phyloP scores from a whole-genome alignment of 1,140 invertebrate genomes.

The Bombus vancouverensis region DNA sequence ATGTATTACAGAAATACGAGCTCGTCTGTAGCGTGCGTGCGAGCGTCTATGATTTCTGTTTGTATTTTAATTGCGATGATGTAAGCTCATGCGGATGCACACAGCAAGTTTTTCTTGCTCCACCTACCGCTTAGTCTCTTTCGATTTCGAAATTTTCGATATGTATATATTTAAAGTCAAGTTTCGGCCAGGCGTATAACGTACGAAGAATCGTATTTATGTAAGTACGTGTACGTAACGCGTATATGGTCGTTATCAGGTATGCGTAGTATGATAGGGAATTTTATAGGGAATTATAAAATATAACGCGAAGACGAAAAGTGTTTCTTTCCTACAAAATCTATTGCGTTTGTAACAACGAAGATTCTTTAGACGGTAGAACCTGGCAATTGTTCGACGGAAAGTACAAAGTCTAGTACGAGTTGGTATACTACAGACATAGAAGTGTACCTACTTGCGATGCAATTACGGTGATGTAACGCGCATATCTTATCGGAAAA shows the following conservation, averaged over 20 bases:
- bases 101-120: conserved; percentile 4
- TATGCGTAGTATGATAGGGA: background rate
- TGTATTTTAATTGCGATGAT: conserved; percentile 56
- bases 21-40: background rate
- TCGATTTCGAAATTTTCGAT: background rate
- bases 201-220: background rate
- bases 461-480: conserved; percentile 47
- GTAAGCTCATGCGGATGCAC: conserved; percentile 11
- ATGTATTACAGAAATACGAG: conserved; percentile 50
- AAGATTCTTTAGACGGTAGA: background rate
- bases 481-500: conserved; percentile 27
- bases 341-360: background rate
- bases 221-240: background rate
- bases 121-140: no score
- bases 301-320: background rate
- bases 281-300: background rate
- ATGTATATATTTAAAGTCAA: background rate
- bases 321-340: background rate
- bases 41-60: background rate
- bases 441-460: conserved; percentile 8
- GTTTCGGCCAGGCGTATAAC: background rate
- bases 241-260: background rate
- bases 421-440: background rate
- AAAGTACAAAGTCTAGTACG: conserved; percentile 31
- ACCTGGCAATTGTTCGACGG: background rate